Conservation (phyloP, 2,888 invertebrate species). For the Callimorpha dominula region DNA sequence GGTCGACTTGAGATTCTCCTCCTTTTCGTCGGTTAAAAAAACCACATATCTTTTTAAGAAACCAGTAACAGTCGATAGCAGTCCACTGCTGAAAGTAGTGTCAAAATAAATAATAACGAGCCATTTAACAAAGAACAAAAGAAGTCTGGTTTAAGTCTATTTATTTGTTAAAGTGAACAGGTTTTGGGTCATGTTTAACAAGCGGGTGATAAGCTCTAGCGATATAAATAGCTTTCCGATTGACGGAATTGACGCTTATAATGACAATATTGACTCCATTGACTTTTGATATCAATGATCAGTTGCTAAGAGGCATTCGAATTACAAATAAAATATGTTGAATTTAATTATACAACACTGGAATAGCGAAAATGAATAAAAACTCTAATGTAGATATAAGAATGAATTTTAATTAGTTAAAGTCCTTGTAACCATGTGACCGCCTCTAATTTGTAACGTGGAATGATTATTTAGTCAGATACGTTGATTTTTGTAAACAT, state of each 20-base stretch:
- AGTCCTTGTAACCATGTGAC: no score
- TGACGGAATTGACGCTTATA: conserved; percentile 21
- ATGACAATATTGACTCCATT: conserved; percentile 25
- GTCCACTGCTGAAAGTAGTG: neutral
- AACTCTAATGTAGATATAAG: no score
- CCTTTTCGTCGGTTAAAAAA: no score
- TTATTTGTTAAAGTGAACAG: conserved; percentile 1
- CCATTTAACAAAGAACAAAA: neutral
- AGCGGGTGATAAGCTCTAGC: conserved; percentile 23
- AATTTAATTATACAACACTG: no score
- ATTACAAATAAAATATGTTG: no score
- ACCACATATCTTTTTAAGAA: neutral
- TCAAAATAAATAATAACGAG: neutral
- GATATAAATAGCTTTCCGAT: conserved; percentile 22
- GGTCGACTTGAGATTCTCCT: no score
- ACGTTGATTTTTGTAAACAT: no score
- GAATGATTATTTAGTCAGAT: no score
- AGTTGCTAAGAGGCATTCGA: conserved; percentile 26
- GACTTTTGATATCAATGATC: conserved; percentile 12
- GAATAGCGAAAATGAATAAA: no score
- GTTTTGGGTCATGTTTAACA: conserved; percentile 22
- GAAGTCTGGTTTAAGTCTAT: neutral
- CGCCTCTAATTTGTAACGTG: no score
- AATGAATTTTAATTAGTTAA: no score
- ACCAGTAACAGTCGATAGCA: neutral